Percentiles rank a stretch among this genome's conserved stretches.
phyloP scores from a whole-genome alignment of 1,140 invertebrate genomes.

The Heterodera schachtii region DNA sequence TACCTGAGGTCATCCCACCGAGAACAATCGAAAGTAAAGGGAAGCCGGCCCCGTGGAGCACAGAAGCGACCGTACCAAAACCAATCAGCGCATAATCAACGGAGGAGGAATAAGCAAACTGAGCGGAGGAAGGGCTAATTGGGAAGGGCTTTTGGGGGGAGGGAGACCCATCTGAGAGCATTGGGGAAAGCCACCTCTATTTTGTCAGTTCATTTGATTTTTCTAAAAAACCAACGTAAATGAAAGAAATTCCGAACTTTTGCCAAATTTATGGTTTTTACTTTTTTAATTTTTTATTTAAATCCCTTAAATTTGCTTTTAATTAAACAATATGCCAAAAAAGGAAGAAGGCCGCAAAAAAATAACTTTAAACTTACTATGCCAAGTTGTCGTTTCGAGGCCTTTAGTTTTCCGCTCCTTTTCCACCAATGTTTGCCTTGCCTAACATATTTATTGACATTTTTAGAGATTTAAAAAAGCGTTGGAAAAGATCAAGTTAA shows the following conservation, averaged over 20 bases:
- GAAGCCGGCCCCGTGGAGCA: conserved; percentile 64
- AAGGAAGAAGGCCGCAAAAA: background rate
- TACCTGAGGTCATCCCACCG: conserved; percentile 61
- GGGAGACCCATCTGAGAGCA: background rate
- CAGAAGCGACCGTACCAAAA: conserved; percentile 48
- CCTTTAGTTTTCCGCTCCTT: conserved; percentile 6
- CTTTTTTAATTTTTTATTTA: too few relatives aligned
- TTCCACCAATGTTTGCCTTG: background rate
- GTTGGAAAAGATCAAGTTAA: too few relatives aligned
- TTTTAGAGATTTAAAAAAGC: too few relatives aligned
- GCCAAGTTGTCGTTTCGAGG: background rate
- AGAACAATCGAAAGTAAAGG: conserved; percentile 62
- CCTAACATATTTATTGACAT: background rate
- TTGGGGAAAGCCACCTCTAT: background rate
- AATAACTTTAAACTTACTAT: conserved; percentile 4
- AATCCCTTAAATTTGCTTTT: background rate
- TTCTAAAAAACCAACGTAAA: too few relatives aligned
- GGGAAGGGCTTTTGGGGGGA: background rate
- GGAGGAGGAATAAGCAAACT: conserved; percentile 48
- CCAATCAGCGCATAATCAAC: conserved; percentile 45
- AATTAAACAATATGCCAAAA: background rate
- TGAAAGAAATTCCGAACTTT: too few relatives aligned
- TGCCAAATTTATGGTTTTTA: too few relatives aligned
- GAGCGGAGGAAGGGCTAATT: conserved; percentile 27
- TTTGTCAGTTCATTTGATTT: too few relatives aligned